Percentiles rank a stretch among this genome's conserved stretches.
These are phyloP conservation scores for Choloepus didactylus DNA, from an alignment of 2,797 vertebrate species.

Conservation along the genomic window DNA sequence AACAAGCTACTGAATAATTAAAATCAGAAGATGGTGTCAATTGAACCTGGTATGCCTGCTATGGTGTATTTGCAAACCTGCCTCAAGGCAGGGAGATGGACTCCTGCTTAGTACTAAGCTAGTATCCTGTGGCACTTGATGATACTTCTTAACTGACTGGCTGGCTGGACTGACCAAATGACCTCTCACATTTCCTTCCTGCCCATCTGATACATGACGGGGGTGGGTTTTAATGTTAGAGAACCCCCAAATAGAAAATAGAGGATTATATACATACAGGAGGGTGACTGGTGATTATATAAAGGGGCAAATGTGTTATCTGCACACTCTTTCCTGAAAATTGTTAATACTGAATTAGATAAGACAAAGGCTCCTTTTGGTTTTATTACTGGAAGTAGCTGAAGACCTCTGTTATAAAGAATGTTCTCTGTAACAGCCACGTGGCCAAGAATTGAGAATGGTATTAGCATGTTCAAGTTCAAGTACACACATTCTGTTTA, in stretches of 20 bases:
- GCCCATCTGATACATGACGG: background rate
- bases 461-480: background rate
- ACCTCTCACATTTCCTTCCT: background rate
- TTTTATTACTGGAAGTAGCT: background rate
- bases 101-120: constrained; percentile 27
- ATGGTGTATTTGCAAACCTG: background rate
- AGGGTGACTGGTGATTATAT: background rate
- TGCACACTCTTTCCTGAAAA: background rate
- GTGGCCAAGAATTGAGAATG: background rate
- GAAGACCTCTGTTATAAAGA: background rate
- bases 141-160: constrained; percentile 63
- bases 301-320: background rate
- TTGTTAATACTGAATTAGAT: background rate
- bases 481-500: constrained; percentile 1
- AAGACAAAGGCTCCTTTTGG: background rate
- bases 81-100: constrained; percentile 56
- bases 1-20: constrained; percentile 67
- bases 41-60: constrained; percentile 45
- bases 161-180: constrained; percentile 32
- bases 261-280: background rate
- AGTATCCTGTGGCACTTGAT: constrained; percentile 8
- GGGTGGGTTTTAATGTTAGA: background rate
- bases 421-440: background rate
- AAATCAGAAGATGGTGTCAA: constrained; percentile 59
- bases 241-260: background rate